Base-by-base conservation (phyloP, 1,140 invertebrate species). In the Nymphalis io region DNA sequence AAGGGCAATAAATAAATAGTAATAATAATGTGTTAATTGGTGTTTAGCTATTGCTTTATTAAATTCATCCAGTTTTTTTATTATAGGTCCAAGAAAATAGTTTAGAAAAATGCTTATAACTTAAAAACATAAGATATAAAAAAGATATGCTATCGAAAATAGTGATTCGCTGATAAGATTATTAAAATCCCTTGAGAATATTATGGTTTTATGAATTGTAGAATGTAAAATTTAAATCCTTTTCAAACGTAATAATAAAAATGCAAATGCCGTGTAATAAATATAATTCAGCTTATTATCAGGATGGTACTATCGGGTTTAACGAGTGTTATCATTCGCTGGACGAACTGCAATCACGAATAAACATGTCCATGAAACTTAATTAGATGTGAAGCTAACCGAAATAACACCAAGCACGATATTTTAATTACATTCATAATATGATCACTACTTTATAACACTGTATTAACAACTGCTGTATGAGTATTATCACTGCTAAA, bases 311-410 rank as follows among this genome's bases (percentile, higher is more conserved):
- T 59, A 59, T 62, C 68, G 20, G 59, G 60, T 13, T 68, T 68
- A 40, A 38, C 53, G 60, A 18, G 60, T 44, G 33, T 55, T 68
- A 60, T 68, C 68, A 40, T 58, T 48, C 21, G 20, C 18, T 39
- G 46, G 60, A 48, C 60, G 42, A 60, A 70, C 40, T 63, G 61
- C 68, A 70, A 23, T 60, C 44, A 70, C 27, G 39, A 60, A 64
- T 70, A 70, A 70, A 70, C 68, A 60, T 64, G 68, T 58, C 61
- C 57, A 58, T 70, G 61, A 60, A 59, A 51, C 61, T 48, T 65
- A 70, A 70, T 70, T 60, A 70, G 61, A 59, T 60, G 16, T 44
- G 44, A 38, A 16, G 64, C 51, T 57, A 13, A 20, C 64, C 64
- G 39, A 64, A 70, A 60, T 64, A 64, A 64, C 57, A 58, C 40